phyloP scores from a whole-genome alignment of 2,888 invertebrate species.

The Pyrrhosoma nymphula region DNA sequence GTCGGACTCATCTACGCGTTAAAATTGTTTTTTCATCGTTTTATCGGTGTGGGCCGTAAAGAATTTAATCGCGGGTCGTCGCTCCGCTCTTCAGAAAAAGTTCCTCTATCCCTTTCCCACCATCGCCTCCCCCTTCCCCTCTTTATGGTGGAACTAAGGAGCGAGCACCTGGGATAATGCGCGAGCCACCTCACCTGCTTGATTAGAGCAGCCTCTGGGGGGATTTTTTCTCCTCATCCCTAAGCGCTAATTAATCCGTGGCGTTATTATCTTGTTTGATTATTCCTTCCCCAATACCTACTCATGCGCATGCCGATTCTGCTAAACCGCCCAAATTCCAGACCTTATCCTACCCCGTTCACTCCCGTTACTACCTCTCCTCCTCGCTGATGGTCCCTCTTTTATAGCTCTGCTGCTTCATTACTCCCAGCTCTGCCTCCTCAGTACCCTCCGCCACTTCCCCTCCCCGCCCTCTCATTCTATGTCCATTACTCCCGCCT shows the following conservation, averaged over 20 bases:
- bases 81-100: conserved; percentile 1
- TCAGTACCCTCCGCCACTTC: background rate
- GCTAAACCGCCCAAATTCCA: background rate
- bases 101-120: background rate
- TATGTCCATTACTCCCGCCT: conserved; percentile 40
- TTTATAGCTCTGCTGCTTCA: background rate
- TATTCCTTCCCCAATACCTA: conserved; percentile 34
- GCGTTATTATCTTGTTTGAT: conserved; percentile 28
- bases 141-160: conserved; percentile 18
- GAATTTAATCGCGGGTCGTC: conserved; percentile 34
- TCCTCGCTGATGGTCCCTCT: background rate
- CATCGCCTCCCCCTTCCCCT: background rate
- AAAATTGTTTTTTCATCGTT: background rate
- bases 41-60: background rate
- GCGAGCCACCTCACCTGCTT: background rate
- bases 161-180: conserved; percentile 34
- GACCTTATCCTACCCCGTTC: background rate
- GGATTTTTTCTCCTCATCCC: conserved; percentile 40
- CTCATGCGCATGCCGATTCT: conserved; percentile 22
- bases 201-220: background rate
- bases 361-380: background rate
- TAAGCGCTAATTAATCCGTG: conserved; percentile 58
- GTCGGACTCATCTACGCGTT: background rate
- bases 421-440: background rate
- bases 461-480: conserved; percentile 24